Conservation (phyloP, 2,888 invertebrate species). For the Omphaloscelis lunosa region DNA sequence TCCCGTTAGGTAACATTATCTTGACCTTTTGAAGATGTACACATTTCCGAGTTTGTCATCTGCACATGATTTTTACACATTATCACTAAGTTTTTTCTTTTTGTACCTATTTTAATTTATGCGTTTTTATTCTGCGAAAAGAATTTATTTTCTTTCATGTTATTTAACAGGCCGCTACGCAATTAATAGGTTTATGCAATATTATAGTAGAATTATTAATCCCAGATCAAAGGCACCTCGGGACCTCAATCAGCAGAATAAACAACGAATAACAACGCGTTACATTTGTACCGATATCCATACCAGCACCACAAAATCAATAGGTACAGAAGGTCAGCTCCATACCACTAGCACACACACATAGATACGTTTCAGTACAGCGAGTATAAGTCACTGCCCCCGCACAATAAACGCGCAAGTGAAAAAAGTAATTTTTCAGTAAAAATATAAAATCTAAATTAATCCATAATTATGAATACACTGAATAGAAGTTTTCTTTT, state of each 20-base stretch:
- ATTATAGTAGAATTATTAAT: neutral
- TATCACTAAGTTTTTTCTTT: neutral
- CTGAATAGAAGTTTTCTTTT: too few relatives aligned
- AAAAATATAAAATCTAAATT: too few relatives aligned
- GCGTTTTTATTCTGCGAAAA: too few relatives aligned
- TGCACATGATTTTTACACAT: neutral
- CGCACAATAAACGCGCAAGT: too few relatives aligned
- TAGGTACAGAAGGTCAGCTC: neutral
- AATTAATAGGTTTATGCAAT: neutral
- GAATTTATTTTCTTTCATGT: neutral
- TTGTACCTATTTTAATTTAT: neutral
- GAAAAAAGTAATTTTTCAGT: too few relatives aligned
- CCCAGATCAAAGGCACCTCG: constrained; percentile 18
- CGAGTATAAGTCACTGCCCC: too few relatives aligned
- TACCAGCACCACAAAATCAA: neutral
- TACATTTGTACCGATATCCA: constrained; percentile 10
- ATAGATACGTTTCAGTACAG: neutral
- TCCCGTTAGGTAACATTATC: neutral
- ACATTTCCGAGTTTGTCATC: neutral
- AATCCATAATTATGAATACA: too few relatives aligned
- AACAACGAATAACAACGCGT: constrained; percentile 23
- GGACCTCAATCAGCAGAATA: constrained; percentile 36
- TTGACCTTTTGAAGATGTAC: neutral
- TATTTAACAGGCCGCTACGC: neutral
- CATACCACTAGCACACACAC: neutral